phyloP scores from a whole-genome alignment of 2,113 vertebrate species.

The Hippocampus mohnikei region DNA sequence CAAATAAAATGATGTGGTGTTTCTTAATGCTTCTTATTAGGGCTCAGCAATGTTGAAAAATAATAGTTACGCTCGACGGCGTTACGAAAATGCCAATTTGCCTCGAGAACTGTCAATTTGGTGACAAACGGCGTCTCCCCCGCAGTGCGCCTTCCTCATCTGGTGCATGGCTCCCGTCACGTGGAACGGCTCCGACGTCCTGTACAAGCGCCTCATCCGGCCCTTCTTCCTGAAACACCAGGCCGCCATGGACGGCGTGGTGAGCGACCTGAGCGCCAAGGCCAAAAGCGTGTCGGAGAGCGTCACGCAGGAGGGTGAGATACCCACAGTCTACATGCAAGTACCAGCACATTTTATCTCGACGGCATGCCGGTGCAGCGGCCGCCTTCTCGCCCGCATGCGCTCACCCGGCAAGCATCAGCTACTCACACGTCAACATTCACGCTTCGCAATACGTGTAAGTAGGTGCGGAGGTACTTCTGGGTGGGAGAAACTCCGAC shows the following conservation, averaged over 20 bases:
- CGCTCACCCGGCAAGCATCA: not conserved
- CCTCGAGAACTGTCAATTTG: not conserved
- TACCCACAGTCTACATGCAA: constrained; percentile 22
- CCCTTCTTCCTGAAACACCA: constrained; percentile 89
- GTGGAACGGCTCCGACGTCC: constrained; percentile 87
- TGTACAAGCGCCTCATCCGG: constrained; percentile 80
- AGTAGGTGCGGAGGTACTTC: not conserved
- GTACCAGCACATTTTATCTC: constrained; percentile 19
- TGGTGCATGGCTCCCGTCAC: constrained; percentile 93
- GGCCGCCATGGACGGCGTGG: constrained; percentile 73
- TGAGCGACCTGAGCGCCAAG: constrained; percentile 74
- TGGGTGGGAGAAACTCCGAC: not conserved
- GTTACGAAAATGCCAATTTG: not conserved
- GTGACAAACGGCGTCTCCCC: not conserved
- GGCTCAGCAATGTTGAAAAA: too few relatives aligned
- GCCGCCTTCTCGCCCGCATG: not conserved
- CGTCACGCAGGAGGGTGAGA: constrained; percentile 79
- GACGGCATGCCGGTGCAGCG: not conserved
- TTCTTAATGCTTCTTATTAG: not conserved
- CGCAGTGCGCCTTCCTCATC: constrained; percentile 90
- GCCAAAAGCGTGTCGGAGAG: constrained; percentile 71
- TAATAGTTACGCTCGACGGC: too few relatives aligned
- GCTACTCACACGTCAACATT: not conserved
- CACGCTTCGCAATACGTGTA: not conserved
- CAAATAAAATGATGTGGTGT: too few relatives aligned